These are phyloP conservation scores for Cyphomyrus discorhynchus DNA, from an alignment of 2,113 vertebrate genomes.

Conservation along the genomic window DNA sequence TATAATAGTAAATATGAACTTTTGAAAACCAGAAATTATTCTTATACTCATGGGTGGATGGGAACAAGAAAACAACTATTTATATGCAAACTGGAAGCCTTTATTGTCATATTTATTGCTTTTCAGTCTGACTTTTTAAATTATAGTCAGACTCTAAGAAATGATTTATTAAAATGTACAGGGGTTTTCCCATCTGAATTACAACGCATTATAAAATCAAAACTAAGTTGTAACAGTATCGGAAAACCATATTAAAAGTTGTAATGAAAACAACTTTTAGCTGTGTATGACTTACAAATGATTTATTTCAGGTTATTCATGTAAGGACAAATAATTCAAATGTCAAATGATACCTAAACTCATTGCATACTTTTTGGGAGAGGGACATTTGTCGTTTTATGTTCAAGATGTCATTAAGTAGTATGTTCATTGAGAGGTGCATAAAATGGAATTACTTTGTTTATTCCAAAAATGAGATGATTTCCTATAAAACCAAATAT, in stretches of 20 bases:
- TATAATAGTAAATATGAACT: constrained; percentile 24
- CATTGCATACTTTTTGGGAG: neutral
- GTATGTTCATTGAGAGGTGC: neutral
- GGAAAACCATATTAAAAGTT: neutral
- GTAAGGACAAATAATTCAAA: neutral
- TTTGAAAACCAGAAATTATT: constrained; percentile 11
- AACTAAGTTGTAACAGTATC: neutral
- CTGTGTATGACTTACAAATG: neutral
- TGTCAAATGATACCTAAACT: neutral
- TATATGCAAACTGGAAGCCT: constrained; percentile 13
- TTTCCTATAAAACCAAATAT: constrained; percentile 2
- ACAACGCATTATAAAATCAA: neutral
- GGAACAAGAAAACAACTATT: constrained; percentile 17
- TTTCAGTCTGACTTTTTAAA: constrained; percentile 16
- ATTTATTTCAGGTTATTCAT: constrained; percentile 5
- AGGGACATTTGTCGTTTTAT: neutral
- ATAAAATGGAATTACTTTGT: neutral
- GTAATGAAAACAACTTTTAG: neutral
- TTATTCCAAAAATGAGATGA: constrained; percentile 6
- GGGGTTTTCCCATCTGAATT: neutral
- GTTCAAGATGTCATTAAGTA: neutral
- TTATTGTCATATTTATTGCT: constrained; percentile 21
- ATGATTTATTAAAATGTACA: constrained; percentile 11
- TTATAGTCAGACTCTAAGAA: constrained; percentile 19
- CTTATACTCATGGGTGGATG: constrained; percentile 8